Percentiles rank a stretch among this genome's conserved stretches.
phyloP scores from a whole-genome alignment of 2,888 invertebrate genomes.

The Melinopterus prodromus region DNA sequence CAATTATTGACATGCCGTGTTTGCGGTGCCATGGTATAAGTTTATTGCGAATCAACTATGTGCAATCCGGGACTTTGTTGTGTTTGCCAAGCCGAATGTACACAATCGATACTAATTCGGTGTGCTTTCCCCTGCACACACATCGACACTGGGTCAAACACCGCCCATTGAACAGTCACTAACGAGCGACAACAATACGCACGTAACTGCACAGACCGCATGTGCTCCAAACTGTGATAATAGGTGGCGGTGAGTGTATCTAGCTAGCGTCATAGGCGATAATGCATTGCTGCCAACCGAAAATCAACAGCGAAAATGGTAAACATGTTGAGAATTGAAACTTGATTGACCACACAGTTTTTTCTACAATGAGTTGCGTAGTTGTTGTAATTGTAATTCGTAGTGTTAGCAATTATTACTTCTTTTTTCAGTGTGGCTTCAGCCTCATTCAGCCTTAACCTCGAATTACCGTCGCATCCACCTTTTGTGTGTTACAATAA shows the following conservation, averaged over 20 bases:
- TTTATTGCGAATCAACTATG: constrained; percentile 55
- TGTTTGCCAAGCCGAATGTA: constrained; percentile 50
- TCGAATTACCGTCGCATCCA: too few relatives aligned
- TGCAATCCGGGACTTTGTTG: constrained; percentile 37
- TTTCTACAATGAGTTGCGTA: too few relatives aligned
- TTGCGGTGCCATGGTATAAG: constrained; percentile 57
- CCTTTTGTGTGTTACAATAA: too few relatives aligned
- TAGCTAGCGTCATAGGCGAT: background rate
- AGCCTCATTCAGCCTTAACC: too few relatives aligned
- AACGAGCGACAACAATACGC: constrained; percentile 12
- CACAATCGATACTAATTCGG: constrained; percentile 56
- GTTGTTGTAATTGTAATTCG: too few relatives aligned
- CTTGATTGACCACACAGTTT: too few relatives aligned
- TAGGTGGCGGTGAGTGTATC: background rate
- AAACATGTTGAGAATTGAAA: background rate
- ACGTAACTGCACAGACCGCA: background rate
- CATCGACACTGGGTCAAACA: constrained; percentile 19
- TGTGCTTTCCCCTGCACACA: constrained; percentile 8
- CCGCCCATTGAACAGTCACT: constrained; percentile 5
- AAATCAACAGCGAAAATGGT: background rate
- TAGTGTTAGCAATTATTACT: too few relatives aligned
- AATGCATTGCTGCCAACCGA: background rate
- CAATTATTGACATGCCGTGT: constrained; percentile 56
- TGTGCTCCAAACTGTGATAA: constrained; percentile 4
- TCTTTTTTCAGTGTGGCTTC: too few relatives aligned